A percentile compares a stretch with the other conserved stretches of the same genome.
phyloP scores from a whole-genome alignment of 2,113 vertebrate genomes.

The Zosterops borbonicus region DNA sequence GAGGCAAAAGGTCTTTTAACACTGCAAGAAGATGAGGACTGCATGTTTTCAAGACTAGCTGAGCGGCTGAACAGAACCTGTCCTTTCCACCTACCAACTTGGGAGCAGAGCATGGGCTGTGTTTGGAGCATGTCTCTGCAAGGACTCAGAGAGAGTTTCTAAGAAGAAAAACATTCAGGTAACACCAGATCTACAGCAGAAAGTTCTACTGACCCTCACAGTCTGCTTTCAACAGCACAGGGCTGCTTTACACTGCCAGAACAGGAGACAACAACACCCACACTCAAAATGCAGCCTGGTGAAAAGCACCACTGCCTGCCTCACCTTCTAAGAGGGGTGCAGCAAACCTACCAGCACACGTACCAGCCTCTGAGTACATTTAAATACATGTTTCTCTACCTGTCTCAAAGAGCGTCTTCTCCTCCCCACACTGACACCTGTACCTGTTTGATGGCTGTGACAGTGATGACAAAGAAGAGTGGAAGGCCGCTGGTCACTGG shows the following conservation, averaged over 20 bases:
- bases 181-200: neutral
- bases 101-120: neutral
- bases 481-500: conserved; percentile 97
- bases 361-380: neutral
- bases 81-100: neutral
- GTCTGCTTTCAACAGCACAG: neutral
- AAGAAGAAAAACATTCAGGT: neutral
- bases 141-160: neutral
- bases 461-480: conserved; percentile 97
- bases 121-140: neutral
- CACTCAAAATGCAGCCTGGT: neutral
- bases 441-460: conserved; percentile 98
- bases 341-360: neutral
- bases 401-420: neutral
- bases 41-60: neutral
- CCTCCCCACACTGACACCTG: neutral
- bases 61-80: neutral
- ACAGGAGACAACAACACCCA: neutral
- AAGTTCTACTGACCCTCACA: neutral
- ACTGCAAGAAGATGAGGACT: neutral
- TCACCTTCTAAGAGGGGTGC: neutral
- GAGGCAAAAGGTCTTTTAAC: neutral
- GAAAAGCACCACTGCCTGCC: accelerated
- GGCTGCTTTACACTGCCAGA: neutral
- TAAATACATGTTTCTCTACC: neutral